phyloP scores from a whole-genome alignment of 2,113 vertebrate species.

The Chaenogobius annularis region DNA sequence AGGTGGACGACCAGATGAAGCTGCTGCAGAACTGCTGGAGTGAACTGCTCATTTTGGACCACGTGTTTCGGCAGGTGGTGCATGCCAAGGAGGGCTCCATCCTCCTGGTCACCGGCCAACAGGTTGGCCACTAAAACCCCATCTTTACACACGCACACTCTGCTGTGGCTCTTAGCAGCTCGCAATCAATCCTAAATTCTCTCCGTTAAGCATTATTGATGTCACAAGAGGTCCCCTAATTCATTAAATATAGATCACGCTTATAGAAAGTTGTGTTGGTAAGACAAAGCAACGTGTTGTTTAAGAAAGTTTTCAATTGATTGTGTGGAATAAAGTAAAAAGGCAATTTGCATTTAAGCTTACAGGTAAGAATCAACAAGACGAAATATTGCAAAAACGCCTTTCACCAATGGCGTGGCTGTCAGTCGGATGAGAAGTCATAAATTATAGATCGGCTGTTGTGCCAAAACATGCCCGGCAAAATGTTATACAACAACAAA shows the following conservation, averaged over 20 bases:
- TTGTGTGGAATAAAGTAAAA: slow-evolving; percentile 8
- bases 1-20: slow-evolving; percentile 99
- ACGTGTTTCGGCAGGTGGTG: slow-evolving; percentile 96
- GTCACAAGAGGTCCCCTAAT: slow-evolving; percentile 35
- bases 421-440: slow-evolving; percentile 50
- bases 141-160: background rate
- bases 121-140: slow-evolving; percentile 80
- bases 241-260: slow-evolving; percentile 72
- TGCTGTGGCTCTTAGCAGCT: slow-evolving; percentile 5
- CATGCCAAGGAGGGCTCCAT: slow-evolving; percentile 95
- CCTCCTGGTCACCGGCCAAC: slow-evolving; percentile 95
- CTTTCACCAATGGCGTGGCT: slow-evolving; percentile 47
- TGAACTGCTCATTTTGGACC: slow-evolving; percentile 96
- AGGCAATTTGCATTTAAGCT: background rate
- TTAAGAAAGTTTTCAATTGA: slow-evolving; percentile 43
- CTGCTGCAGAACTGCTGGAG: slow-evolving; percentile 99
- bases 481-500: slow-evolving; percentile 63
- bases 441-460: slow-evolving; percentile 63
- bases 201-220: slow-evolving; percentile 65
- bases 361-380: slow-evolving; percentile 3
- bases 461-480: slow-evolving; percentile 53
- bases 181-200: slow-evolving; percentile 41
- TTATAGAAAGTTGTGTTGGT: slow-evolving; percentile 63
- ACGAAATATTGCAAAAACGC: slow-evolving; percentile 55
- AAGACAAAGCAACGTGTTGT: slow-evolving; percentile 45